phyloP scores from a whole-genome alignment of 1,140 invertebrate genomes.

The Sesamia nonagrioides region DNA sequence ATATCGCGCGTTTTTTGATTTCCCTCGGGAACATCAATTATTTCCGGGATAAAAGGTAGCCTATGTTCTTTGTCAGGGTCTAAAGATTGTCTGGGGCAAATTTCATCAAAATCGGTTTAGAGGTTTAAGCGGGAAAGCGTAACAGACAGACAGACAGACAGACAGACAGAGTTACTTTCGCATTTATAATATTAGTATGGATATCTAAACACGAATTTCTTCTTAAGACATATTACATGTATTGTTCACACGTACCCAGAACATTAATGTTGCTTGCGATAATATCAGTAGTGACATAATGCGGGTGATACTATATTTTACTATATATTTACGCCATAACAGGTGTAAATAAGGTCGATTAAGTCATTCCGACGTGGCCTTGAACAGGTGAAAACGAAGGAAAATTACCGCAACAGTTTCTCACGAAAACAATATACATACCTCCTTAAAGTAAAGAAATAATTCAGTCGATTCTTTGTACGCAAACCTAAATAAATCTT shows the following conservation, averaged over 20 bases:
- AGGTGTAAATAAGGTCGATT: slow-evolving; percentile 42
- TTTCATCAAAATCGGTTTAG: no score
- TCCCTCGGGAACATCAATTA: no score
- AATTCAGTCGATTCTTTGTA: slow-evolving; percentile 7
- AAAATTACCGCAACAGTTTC: slow-evolving; percentile 27
- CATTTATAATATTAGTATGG: no score
- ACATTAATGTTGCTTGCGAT: not conserved
- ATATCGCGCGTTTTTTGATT: no score
- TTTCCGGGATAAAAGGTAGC: no score
- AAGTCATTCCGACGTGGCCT: slow-evolving; percentile 30
- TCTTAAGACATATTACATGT: not conserved
- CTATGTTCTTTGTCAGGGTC: no score
- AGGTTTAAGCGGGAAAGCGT: no score
- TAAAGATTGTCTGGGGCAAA: no score
- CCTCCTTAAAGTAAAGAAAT: slow-evolving; percentile 4
- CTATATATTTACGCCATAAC: slow-evolving; percentile 24
- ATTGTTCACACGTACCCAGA: slow-evolving; percentile 8
- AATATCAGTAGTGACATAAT: slow-evolving; percentile 2
- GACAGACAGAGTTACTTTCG: no score
- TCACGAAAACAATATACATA: slow-evolving; percentile 36
- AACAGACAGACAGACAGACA: no score
- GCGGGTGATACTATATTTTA: slow-evolving; percentile 12
- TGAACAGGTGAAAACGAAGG: slow-evolving; percentile 37
- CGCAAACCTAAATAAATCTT: slow-evolving; percentile 26
- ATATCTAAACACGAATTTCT: not conserved